Conservation (phyloP, 2,888 invertebrate genomes). For the Eristalinus sepulchralis region DNA sequence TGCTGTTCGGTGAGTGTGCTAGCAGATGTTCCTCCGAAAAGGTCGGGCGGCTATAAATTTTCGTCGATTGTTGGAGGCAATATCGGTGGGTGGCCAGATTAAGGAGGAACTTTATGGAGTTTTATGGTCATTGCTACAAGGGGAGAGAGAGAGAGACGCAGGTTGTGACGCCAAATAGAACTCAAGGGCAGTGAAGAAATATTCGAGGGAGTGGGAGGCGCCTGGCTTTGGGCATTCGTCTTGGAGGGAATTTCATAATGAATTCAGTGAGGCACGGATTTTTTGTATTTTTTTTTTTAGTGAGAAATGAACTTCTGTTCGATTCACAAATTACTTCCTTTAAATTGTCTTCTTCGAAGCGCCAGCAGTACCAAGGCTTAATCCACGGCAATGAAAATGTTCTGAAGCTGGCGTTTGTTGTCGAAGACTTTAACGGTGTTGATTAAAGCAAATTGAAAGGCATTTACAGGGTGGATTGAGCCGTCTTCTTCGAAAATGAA, state of each 20-base stretch:
- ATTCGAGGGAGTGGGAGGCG: neutral
- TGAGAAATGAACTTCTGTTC: too few species aligned
- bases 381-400: too few species aligned
- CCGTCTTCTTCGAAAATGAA: too few species aligned
- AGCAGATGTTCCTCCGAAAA: neutral
- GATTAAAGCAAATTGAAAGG: too few species aligned
- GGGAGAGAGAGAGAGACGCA: neutral
- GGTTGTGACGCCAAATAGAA: neutral
- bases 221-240: neutral
- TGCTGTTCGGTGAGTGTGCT: neutral
- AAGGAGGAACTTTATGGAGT: neutral
- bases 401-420: too few species aligned
- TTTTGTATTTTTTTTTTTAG: too few species aligned
- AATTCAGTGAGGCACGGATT: neutral
- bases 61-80: neutral
- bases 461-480: too few species aligned
- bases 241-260: neutral
- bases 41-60: neutral
- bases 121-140: neutral
- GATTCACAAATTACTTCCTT: too few species aligned
- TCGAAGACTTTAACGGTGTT: too few species aligned
- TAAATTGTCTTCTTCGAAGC: too few species aligned
- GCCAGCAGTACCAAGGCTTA: too few species aligned
- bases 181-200: neutral
- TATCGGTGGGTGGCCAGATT: neutral